Conservation (phyloP, 2,888 invertebrate species). For the Brachynemurus nebulosus region DNA sequence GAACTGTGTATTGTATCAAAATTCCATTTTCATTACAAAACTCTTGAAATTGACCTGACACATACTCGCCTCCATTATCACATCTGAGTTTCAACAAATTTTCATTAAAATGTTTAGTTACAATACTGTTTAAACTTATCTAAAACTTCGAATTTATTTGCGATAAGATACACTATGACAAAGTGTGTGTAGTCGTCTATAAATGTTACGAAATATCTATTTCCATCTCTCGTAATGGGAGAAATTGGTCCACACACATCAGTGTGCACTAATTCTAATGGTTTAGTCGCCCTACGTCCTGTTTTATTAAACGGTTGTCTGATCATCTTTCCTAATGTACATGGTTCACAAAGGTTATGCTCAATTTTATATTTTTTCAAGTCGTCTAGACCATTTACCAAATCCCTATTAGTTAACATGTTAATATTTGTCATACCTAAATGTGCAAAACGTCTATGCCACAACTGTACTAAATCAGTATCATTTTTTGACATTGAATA, state of each 20-base stretch:
- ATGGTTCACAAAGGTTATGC: neutral
- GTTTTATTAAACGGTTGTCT: neutral
- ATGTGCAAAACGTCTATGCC: too few relatives aligned
- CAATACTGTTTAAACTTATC: slow-evolving; percentile 10
- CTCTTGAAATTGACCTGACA: slow-evolving; percentile 10
- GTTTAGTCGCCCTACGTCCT: neutral
- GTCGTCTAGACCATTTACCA: neutral
- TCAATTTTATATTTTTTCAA: neutral
- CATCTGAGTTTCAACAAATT: slow-evolving; percentile 11
- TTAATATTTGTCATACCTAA: too few relatives aligned
- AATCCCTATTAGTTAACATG: too few relatives aligned
- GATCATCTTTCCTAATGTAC: neutral
- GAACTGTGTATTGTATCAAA: slow-evolving; percentile 10
- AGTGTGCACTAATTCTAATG: slow-evolving; percentile 9
- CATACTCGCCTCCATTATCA: slow-evolving; percentile 15
- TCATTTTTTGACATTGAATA: too few relatives aligned
- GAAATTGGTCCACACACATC: slow-evolving; percentile 13
- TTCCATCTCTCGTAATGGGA: slow-evolving; percentile 10
- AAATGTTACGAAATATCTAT: slow-evolving; percentile 14
- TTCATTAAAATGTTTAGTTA: slow-evolving; percentile 7
- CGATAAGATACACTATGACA: slow-evolving; percentile 10
- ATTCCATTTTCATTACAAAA: slow-evolving; percentile 14
- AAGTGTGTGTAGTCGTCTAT: slow-evolving; percentile 15
- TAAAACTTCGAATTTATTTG: slow-evolving; percentile 11
- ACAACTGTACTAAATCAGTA: too few relatives aligned